Evolutionary conservation across 1,140 invertebrate species (phyloP).

Genomic region (Sminthurinus signatus): DNA sequence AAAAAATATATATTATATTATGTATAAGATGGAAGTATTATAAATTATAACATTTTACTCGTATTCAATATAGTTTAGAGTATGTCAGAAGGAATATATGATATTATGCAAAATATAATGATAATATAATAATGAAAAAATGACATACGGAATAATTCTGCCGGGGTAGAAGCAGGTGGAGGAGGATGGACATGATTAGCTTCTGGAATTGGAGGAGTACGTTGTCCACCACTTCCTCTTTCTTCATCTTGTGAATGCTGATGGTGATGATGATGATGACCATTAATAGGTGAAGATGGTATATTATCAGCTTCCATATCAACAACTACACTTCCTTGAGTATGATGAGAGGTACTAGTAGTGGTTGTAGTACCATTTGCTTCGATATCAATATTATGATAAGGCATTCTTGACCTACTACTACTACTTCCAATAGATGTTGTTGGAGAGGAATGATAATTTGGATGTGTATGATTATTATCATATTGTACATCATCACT

Average conservation of each 20-base stretch:
- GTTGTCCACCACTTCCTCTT: not conserved
- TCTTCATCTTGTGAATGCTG: not conserved
- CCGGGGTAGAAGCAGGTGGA: slow-evolving; percentile 7
- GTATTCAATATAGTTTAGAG: too few relatives aligned
- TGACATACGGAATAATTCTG: slow-evolving; percentile 15
- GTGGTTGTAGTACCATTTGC: not conserved
- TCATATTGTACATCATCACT: too few relatives aligned
- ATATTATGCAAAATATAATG: too few relatives aligned
- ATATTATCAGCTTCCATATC: slow-evolving; percentile 22
- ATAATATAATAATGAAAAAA: slow-evolving; percentile 44
- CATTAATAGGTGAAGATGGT: not conserved
- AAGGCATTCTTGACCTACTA: not conserved
- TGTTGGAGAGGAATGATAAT: too few relatives aligned
- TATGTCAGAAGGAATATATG: too few relatives aligned
- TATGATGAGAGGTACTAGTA: not conserved
- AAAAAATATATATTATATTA: not conserved
- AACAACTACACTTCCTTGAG: slow-evolving; percentile 26
- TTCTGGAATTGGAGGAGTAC: not conserved
- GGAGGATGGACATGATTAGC: slow-evolving; percentile 9
- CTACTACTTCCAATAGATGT: too few relatives aligned
- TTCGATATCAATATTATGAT: slow-evolving; percentile 3
- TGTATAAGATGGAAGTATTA: too few relatives aligned
- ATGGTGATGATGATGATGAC: not conserved
- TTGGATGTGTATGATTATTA: too few relatives aligned
- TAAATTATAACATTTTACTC: too few relatives aligned